These are phyloP conservation scores for Salpingus planirostris DNA, from an alignment of 2,888 invertebrate species.

Conservation along the genomic window DNA sequence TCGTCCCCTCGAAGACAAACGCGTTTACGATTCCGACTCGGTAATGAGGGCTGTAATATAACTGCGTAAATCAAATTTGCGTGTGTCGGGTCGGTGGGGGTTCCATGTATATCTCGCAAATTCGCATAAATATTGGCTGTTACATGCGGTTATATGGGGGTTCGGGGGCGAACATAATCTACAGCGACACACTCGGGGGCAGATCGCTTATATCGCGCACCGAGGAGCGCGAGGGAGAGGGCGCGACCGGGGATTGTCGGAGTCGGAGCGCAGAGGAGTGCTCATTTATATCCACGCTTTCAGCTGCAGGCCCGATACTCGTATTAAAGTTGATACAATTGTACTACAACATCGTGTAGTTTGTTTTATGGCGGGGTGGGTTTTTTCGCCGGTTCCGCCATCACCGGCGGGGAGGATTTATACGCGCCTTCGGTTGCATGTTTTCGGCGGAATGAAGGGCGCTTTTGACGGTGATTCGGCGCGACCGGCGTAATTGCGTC, in stretches of 20 bases:
- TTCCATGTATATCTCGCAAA: constrained; percentile 24
- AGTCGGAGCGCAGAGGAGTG: constrained; percentile 13
- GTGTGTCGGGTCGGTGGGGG: constrained; percentile 11
- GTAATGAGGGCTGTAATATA: constrained; percentile 29
- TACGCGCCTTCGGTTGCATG: too few relatives aligned
- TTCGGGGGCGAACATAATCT: constrained; percentile 17
- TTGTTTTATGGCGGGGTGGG: constrained; percentile 6
- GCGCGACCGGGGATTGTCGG: constrained; percentile 3
- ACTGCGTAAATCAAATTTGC: constrained; percentile 32
- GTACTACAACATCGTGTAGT: constrained; percentile 18
- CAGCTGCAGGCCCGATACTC: constrained; percentile 26
- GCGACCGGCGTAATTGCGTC: too few relatives aligned
- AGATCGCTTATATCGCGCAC: constrained; percentile 22
- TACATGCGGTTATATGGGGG: constrained; percentile 17
- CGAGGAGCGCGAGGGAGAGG: constrained; percentile 9
- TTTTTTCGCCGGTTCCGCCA: constrained; percentile 5
- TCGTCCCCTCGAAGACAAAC: too few relatives aligned
- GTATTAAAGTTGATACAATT: constrained; percentile 27
- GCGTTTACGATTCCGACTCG: too few relatives aligned
- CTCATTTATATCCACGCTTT: constrained; percentile 28
- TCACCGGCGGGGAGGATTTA: too few relatives aligned
- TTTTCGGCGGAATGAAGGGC: too few relatives aligned
- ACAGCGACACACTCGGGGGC: constrained; percentile 13
- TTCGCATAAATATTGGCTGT: constrained; percentile 28
- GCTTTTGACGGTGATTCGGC: too few relatives aligned